phyloP scores from a whole-genome alignment of 2,113 vertebrate genomes.

The Ameiurus melas region DNA sequence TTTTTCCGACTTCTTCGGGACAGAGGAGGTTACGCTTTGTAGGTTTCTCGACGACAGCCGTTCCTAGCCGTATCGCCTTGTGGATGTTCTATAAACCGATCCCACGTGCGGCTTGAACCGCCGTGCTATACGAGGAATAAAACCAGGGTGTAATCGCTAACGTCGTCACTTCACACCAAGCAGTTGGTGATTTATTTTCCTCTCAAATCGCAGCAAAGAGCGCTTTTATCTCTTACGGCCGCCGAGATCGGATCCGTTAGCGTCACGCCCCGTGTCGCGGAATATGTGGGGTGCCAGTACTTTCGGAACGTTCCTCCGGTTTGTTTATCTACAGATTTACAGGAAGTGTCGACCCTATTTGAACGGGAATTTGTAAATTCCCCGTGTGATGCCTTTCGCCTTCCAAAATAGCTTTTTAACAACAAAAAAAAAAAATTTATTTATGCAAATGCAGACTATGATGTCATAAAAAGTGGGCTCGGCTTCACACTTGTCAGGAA shows the following conservation, averaged over 20 bases:
- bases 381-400: not conserved
- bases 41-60: not conserved
- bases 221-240: not conserved
- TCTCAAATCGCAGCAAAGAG: not conserved
- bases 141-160: not conserved
- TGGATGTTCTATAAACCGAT: not conserved
- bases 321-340: not conserved
- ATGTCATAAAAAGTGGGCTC: not conserved
- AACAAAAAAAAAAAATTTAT: not conserved
- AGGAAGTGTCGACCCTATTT: not conserved
- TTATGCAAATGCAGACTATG: not conserved
- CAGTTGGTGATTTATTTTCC: not conserved
- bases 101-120: not conserved
- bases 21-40: not conserved
- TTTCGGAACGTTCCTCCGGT: not conserved
- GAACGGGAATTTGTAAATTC: too few species aligned
- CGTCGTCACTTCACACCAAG: not conserved
- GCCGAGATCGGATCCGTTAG: not conserved
- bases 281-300: not conserved
- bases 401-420: not conserved
- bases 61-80: not conserved
- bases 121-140: not conserved
- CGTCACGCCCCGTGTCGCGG: not conserved
- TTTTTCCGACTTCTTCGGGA: not conserved
- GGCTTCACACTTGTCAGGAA: not conserved